Conservation (phyloP, 2,888 invertebrate genomes). For the Thereva nobilitata region DNA sequence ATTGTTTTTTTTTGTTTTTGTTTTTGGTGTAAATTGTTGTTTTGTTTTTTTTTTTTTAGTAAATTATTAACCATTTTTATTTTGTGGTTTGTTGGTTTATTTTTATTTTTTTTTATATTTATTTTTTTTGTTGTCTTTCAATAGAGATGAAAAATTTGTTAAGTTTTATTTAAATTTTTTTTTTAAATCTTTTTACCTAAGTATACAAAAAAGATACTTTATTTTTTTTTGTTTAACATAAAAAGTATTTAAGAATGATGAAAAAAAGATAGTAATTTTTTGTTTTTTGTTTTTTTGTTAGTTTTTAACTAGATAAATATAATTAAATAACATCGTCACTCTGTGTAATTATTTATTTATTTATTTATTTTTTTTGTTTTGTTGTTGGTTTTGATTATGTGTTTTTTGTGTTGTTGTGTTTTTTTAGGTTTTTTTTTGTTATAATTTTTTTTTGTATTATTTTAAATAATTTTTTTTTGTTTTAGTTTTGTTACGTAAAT, state of each 20-base stretch:
- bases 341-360: background rate
- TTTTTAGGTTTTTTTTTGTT: conserved; percentile 10
- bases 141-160: conserved; percentile 12
- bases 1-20: conserved; percentile 6
- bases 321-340: background rate
- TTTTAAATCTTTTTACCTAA: background rate
- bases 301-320: background rate
- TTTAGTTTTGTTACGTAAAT: conserved; percentile 12
- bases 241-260: conserved; percentile 14
- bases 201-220: conserved; percentile 3
- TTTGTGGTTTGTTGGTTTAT: conserved; percentile 1
- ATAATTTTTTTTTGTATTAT: conserved; percentile 7
- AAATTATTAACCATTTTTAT: conserved; percentile 27
- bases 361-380: conserved; percentile 7
- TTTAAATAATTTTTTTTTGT: background rate
- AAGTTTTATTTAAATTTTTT: conserved; percentile 5
- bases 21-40: conserved; percentile 7
- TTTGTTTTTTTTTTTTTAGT: conserved; percentile 12
- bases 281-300: conserved; percentile 1
- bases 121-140: conserved; percentile 10
- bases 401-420: conserved; percentile 11
- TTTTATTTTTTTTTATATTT: background rate
- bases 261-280: conserved; percentile 3
- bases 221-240: conserved; percentile 9
- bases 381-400: conserved; percentile 20